Base-by-base conservation (phyloP, 2,113 vertebrate genomes). In the Actenoides lindsayi region DNA sequence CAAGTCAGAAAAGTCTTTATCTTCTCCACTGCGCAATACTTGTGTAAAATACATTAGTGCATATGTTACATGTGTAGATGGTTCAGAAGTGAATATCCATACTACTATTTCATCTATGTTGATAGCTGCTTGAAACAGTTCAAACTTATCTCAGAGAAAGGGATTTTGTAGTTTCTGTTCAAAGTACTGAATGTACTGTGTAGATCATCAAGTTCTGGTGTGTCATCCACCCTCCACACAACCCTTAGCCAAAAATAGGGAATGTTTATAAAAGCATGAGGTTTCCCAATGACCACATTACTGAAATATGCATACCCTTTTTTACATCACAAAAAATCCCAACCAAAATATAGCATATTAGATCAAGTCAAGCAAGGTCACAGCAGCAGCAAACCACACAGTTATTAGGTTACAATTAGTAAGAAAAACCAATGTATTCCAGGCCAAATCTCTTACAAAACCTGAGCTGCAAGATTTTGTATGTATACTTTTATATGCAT, bases 161-260 rank as follows among this genome's bases (percentile, higher is more conserved):
- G 24, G 75, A 42, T 78, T 94, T 79, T 75, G 89, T 88, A 56
- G 46, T 50, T 96, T 94, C 82, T 80, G n/a, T 83, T 96, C 74
- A 82, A 93, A 97, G 97, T 89, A 97, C 92, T 96, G 83, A 95
- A 87, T 91, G 96, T 97, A 69, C 97, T 62, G 62, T 57, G 51
- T 95, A 93, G 50, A 87, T 90, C 74, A 93, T 91, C 80, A 92
- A 95, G 93, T 83, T 91, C 89, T 86, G 60, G 42, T 96, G 62
- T 89, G 76, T 90, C 79, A 91, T 35, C 33, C 67, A 90, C 67
- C 44, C 82, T 94, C 39, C 51, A 78, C 54, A 70, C 16, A 95
- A 53, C 37, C 74, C 50, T 54, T 63, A 89, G 73, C 92, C 93
- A 83, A 83, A 92, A 89, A 83, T 21, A 69, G 89, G 54, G 30